Conservation (phyloP, 1,140 invertebrate species). For the Grapholita molesta region DNA sequence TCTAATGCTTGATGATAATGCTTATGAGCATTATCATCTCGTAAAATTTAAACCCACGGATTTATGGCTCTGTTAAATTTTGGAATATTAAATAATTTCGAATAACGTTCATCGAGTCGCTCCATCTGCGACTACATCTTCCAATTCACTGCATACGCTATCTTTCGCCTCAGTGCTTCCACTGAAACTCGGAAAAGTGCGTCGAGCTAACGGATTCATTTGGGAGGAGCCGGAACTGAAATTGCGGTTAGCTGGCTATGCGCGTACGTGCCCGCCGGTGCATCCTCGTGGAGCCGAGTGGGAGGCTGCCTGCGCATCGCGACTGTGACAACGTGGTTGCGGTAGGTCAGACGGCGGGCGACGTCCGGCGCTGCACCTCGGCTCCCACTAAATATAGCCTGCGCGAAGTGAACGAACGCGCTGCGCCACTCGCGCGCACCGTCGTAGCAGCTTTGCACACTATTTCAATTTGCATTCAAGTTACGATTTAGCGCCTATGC, state of each 20-base stretch:
- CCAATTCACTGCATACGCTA: neutral
- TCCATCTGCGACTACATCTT: neutral
- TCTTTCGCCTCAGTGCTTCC: neutral
- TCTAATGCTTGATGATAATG: conserved; percentile 12
- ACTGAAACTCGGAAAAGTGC: neutral
- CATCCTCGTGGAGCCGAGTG: conserved; percentile 22
- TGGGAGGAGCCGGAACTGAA: conserved; percentile 18
- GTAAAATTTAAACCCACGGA: neutral
- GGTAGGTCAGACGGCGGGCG: conserved; percentile 64
- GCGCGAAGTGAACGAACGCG: conserved; percentile 65
- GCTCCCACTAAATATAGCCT: conserved; percentile 69
- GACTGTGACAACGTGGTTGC: conserved; percentile 64
- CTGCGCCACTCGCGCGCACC: conserved; percentile 28
- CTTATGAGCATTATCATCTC: neutral
- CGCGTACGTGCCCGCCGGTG: conserved; percentile 23
- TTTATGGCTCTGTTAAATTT: neutral
- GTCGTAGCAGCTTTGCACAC: conserved; percentile 26
- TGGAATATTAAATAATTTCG: neutral
- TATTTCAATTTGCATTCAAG: neutral
- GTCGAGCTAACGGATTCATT: conserved; percentile 4
- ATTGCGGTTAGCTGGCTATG: conserved; percentile 16
- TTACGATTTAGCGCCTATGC: neutral
- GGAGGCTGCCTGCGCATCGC: conserved; percentile 43
- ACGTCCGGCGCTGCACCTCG: conserved; percentile 25
- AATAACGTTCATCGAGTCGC: neutral